Percentiles rank a stretch among this genome's conserved stretches.
Evolutionary conservation across 30 jellyfish, hydroid and myxozoan genomes (phyloP).

Genomic region (Aurelia coerulea): DNA sequence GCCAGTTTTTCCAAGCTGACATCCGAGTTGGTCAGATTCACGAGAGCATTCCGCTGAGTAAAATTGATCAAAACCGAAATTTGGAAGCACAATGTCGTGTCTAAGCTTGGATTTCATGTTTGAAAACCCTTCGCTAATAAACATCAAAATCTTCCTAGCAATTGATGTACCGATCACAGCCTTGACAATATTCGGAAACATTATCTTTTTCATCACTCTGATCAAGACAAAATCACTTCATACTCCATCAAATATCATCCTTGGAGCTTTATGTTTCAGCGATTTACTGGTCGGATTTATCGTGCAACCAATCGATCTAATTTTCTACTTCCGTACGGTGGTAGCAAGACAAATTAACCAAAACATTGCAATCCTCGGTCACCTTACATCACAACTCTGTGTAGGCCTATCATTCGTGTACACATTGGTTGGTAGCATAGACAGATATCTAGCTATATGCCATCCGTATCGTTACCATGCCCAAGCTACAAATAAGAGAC

Average conservation of each 20-base stretch:
- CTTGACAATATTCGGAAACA: not conserved
- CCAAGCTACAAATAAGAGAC: constrained; percentile 19
- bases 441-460: constrained; percentile 42
- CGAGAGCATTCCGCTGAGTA: too few relatives aligned
- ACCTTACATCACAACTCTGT: not conserved
- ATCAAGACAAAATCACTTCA: not conserved
- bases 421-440: constrained; percentile 14
- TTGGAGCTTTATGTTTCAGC: constrained; percentile 10
- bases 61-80: not conserved
- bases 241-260: not conserved
- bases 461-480: constrained; percentile 50
- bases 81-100: constrained; percentile 8
- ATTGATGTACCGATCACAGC: not conserved
- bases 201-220: not conserved
- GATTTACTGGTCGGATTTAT: not conserved
- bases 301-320: not conserved
- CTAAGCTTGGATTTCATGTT: not conserved
- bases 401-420: constrained; percentile 2
- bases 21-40: too few relatives aligned
- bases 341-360: not conserved
- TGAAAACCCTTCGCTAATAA: not conserved
- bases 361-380: not conserved
- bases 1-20: too few relatives aligned
- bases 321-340: not conserved
- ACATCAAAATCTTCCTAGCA: not conserved